Evolutionary conservation across 2,797 vertebrate species (phyloP), one percentile per base, ranked within the genome.

Genomic region (Phataginus tricuspis): DNA sequence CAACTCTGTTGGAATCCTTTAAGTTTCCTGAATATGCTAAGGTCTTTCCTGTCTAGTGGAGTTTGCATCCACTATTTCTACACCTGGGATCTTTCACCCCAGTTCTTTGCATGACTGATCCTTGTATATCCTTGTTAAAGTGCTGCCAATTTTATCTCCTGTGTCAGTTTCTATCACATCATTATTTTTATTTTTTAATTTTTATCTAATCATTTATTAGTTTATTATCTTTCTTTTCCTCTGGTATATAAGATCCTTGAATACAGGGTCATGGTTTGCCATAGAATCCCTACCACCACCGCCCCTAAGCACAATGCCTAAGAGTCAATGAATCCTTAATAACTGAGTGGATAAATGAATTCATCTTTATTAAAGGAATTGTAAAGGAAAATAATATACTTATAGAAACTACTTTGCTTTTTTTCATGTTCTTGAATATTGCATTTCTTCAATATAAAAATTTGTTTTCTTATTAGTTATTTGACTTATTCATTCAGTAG

Each of bases 41-140:
- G 2, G 8, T 51, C 63, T 95, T 94, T 94, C 53, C 59, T 75
- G 51, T 96, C 91, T 96, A 19, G 15, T 87, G 69, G 18, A 84
- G 25, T 92, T 90, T 92, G 45, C 59, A 77, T 85, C 10, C 84
- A 74, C 78, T 83, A 19, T 92, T 69, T 90, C 29, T 86, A 71
- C 16, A 90, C 19, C 80, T 87, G 71, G 75, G 79, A 75, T 75
- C 53, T 5, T 63, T 72, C 37, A 29, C 49, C 16, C 31, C 4
- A 31, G 25, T 64, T 92, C 69, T 92, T 63, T 53, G 37, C 45
- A 59, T 49, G 29, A 27, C 11, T 87, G 39, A 8, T 12, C 29
- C 25, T 74, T 69, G 11, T 34, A 29, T 7, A 69, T 68, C 59
- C 34, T 64, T 94, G 27, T 31, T 39, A 92, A 87, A 69, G 25